These are phyloP conservation scores for Mercenaria mercenaria DNA, from an alignment of 1,140 invertebrate species.

Conservation along the genomic window DNA sequence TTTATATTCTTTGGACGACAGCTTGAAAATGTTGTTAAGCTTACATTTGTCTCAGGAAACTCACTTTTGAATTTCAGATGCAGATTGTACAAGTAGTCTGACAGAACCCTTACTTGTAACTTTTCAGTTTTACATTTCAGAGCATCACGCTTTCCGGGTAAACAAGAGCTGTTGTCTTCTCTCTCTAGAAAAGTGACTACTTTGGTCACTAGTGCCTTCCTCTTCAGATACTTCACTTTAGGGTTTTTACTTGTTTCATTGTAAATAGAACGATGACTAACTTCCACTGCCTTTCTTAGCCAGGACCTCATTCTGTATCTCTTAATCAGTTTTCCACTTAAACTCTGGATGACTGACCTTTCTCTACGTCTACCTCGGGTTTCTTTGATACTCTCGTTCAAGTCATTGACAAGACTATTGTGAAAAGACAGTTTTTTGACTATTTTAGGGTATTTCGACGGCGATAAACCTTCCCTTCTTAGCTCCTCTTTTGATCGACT, in stretches of 20 bases:
- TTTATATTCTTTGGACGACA: constrained; percentile 33
- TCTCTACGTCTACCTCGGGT: not conserved
- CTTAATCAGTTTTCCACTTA: constrained; percentile 13
- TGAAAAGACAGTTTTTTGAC: too few species aligned
- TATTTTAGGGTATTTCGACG: too few species aligned
- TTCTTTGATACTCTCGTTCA: too few species aligned
- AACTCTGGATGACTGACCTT: not conserved
- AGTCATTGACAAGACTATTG: too few species aligned
- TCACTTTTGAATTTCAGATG: constrained; percentile 33
- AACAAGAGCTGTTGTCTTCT: constrained; percentile 16
- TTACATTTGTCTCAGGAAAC: not conserved
- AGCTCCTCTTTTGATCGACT: too few species aligned
- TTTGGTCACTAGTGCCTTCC: not conserved
- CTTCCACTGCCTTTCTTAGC: not conserved
- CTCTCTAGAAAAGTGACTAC: not conserved
- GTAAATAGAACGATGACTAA: not conserved
- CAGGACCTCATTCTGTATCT: not conserved
- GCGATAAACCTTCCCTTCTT: too few species aligned
- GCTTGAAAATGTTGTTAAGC: constrained; percentile 20
- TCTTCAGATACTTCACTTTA: not conserved
- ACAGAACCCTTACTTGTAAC: constrained; percentile 28
- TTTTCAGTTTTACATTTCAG: not conserved
- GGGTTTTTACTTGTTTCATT: not conserved
- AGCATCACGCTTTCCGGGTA: constrained; percentile 1
- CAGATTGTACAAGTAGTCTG: constrained; percentile 32